These are phyloP conservation scores for Amphimedon queenslandica DNA, from an alignment of 37 sponge, comb jelly and placozoan species.

Conservation along the genomic window DNA sequence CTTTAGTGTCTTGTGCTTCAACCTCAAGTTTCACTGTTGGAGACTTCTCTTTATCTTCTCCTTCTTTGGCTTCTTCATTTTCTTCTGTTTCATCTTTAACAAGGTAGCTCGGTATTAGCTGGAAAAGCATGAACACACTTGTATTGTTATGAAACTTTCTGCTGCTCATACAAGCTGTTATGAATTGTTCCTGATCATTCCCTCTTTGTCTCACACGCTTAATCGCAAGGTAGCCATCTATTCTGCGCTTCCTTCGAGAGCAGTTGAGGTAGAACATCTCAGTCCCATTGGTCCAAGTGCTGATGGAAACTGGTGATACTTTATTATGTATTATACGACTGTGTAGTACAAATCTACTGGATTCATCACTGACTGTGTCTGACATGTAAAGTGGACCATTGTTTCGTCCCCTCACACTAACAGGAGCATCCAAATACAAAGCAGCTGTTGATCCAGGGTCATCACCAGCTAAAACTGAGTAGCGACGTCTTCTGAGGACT, in stretches of 20 bases:
- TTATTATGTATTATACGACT: background rate
- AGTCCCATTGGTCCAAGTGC: conserved; percentile 18
- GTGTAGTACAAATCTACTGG: conserved; percentile 14
- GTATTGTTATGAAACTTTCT: background rate
- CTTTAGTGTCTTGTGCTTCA: too few species aligned
- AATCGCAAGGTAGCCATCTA: conserved; percentile 38
- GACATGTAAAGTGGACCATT: conserved; percentile 21
- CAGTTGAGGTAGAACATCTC: conserved; percentile 46
- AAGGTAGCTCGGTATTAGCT: conserved; percentile 14
- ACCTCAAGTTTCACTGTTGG: too few species aligned
- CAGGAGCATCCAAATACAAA: conserved; percentile 21
- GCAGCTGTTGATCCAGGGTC: too few species aligned
- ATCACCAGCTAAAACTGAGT: too few species aligned
- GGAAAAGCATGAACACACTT: conserved; percentile 26
- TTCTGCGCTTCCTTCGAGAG: conserved; percentile 1
- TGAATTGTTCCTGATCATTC: conserved; percentile 4
- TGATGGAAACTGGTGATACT: background rate
- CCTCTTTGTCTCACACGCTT: background rate
- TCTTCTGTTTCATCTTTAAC: too few species aligned
- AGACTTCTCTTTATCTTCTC: too few species aligned
- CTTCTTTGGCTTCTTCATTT: too few species aligned
- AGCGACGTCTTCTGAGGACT: too few species aligned
- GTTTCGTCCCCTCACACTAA: conserved; percentile 24
- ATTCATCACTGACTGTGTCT: background rate
- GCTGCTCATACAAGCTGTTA: conserved; percentile 24